Conservation (phyloP, 2,888 invertebrate species). For the Dendrolimus pini region DNA sequence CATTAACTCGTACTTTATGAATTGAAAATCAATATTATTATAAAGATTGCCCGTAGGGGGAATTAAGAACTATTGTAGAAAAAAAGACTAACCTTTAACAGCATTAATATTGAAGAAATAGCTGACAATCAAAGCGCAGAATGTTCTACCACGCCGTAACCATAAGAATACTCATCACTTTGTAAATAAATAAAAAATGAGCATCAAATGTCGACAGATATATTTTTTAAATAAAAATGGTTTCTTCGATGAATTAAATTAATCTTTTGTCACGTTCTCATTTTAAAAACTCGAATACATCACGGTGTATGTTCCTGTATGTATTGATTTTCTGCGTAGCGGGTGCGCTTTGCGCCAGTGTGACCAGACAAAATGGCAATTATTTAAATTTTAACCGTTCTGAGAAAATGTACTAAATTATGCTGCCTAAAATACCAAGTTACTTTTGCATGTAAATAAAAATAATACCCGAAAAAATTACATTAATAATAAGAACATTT, state of each 20-base stretch:
- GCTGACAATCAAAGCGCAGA: constrained; percentile 63
- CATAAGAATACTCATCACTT: constrained; percentile 73
- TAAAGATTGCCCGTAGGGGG: constrained; percentile 4
- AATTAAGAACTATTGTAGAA: constrained; percentile 15
- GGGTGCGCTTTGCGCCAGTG: constrained; percentile 20
- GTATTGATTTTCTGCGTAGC: constrained; percentile 69
- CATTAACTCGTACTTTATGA: constrained; percentile 32
- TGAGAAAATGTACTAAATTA: no score
- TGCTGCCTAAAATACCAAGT: no score
- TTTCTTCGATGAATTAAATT: constrained; percentile 65
- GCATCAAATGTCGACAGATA: constrained; percentile 69
- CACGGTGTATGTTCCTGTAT: constrained; percentile 31
- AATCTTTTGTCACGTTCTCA: constrained; percentile 74
- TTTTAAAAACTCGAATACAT: constrained; percentile 73
- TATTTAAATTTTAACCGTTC: no score
- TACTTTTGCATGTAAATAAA: neutral
- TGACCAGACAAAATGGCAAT: constrained; percentile 1
- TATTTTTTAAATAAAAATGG: constrained; percentile 66
- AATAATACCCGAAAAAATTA: neutral
- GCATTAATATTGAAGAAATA: constrained; percentile 60
- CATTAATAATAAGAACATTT: neutral
- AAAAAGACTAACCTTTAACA: constrained; percentile 62
- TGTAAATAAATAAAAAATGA: constrained; percentile 77
- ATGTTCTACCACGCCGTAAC: constrained; percentile 74
- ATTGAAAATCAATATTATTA: constrained; percentile 14